Percentiles rank a stretch among this genome's conserved stretches.
Evolutionary conservation across 1,140 invertebrate species (phyloP).

Genomic region (Nixonia krombeini): DNA sequence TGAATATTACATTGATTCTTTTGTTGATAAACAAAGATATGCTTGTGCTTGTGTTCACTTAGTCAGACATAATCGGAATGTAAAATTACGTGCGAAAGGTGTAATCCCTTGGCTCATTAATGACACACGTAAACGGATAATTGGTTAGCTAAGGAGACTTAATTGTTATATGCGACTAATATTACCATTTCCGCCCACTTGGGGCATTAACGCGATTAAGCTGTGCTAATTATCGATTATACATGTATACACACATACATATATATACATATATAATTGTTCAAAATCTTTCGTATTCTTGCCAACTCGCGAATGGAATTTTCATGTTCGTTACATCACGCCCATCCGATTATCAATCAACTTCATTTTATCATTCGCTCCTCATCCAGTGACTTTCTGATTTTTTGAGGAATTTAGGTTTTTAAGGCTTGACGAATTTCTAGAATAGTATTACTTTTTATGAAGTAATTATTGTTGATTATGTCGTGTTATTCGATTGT

Average conservation of each 20-base stretch:
- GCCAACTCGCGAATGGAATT: neutral
- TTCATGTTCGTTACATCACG: conserved; percentile 1
- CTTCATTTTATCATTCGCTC: too few relatives aligned
- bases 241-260: too few relatives aligned
- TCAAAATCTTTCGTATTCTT: conserved; percentile 19
- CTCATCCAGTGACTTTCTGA: too few relatives aligned
- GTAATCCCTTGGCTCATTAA: neutral
- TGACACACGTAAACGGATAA: conserved; percentile 2
- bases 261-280: too few relatives aligned
- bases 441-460: too few relatives aligned
- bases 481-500: too few relatives aligned
- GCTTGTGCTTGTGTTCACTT: too few relatives aligned
- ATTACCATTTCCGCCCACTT: conserved; percentile 9
- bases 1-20: conserved; percentile 25
- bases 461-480: too few relatives aligned
- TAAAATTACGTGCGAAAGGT: neutral
- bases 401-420: too few relatives aligned
- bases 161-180: conserved; percentile 29
- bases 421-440: too few relatives aligned
- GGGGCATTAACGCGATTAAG: conserved; percentile 8
- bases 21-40: conserved; percentile 24
- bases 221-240: conserved; percentile 37
- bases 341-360: neutral
- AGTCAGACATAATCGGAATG: neutral
- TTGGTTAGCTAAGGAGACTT: neutral